phyloP scores from a whole-genome alignment of 2,797 vertebrate species.

The Pterois miles region DNA sequence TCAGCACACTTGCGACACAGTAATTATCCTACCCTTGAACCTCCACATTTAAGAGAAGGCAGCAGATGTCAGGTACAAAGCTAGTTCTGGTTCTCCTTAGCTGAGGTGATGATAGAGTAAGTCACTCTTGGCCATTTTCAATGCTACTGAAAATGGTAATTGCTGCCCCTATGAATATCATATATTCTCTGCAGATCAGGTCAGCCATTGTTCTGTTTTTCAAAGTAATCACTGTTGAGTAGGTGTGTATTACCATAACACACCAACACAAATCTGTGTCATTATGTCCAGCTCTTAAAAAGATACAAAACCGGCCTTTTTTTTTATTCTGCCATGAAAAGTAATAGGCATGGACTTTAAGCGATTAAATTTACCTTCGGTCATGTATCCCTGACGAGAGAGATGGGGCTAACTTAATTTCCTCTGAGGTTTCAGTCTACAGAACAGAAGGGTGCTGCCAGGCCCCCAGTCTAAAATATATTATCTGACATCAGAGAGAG shows the following conservation, averaged over 20 bases:
- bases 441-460: not conserved
- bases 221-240: not conserved
- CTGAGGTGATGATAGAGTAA: not conserved
- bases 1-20: not conserved
- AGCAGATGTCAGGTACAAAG: not conserved
- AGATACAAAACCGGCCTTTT: not conserved
- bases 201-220: not conserved
- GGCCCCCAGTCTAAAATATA: not conserved
- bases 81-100: not conserved
- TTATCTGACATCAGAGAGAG: constrained; percentile 18
- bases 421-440: not conserved
- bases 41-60: not conserved
- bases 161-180: not conserved
- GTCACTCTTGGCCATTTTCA: not conserved
- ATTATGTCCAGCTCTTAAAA: not conserved
- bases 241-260: not conserved
- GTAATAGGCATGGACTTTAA: not conserved
- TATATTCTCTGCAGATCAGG: not conserved
- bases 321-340: not conserved
- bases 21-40: not conserved
- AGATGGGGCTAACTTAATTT: not conserved
- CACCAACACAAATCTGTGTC: not conserved
- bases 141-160: not conserved
- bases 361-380: not conserved
- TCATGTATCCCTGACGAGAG: not conserved